Base-by-base conservation (phyloP, 2,113 vertebrate genomes). In the Tetrao urogallus region DNA sequence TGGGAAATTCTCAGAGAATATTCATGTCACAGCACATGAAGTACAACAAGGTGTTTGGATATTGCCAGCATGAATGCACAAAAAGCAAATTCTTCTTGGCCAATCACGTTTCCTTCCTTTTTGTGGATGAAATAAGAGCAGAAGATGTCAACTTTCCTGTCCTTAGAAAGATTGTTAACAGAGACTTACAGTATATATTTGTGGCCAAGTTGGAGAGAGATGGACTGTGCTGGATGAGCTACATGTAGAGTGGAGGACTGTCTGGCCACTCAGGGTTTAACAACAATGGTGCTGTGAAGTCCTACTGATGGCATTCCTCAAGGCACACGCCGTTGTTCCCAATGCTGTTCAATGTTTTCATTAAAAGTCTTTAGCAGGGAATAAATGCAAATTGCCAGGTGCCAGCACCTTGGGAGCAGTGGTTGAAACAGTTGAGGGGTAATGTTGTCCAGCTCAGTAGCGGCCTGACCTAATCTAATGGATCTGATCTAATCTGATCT, bases 361-460 rank as follows among this genome's bases (percentile, higher is more conserved):
- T n/a, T 20, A 34, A 60, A 64, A 67, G 43, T 17, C 52, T 74
- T 27, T 27, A 30, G 1, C 2, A 7, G 13, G 48, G 48, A 17
- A 20, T 48, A 75, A 79, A 32, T 34, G 27, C 43, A 70, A 5
- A 64, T 8, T 74, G 69, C 61, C 25, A 64, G 42, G 3, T 57
- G 42, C 5, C 56, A 40, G n/a, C 60, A 36, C 1, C 13, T 30
- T 54, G 67, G 85, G 71, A 65, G 61, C 67, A 57, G 1, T 4
- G 21, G 12, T 54, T 72, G 48, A 10, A 15, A 30, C n/a, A 3
- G 13, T 0, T 0, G 0, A 67, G 34, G 42, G 10, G 4, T 13
- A 27, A 56, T 14, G 36, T 21, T 76, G 25, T 45, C 28, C 28
- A 5, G 3, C 52, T 86, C 77, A 69, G 2, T 25, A 43, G 50